Conservation (phyloP, 2,888 invertebrate species). For the Epistrophe grossulariae region DNA sequence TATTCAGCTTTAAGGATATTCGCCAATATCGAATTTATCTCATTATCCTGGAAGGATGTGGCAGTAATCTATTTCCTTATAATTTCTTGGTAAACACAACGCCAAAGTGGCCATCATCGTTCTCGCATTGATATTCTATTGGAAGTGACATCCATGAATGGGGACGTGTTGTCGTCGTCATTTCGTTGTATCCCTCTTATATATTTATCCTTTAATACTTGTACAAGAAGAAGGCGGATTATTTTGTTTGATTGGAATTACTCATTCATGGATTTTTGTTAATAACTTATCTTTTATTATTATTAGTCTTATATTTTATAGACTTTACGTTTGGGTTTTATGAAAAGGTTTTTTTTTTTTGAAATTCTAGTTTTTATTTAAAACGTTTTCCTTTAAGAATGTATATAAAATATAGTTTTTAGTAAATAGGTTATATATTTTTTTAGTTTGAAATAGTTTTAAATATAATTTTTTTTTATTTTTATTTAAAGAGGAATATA, state of each 20-base stretch:
- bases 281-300: slow-evolving; percentile 45
- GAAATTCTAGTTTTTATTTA: neutral
- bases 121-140: slow-evolving; percentile 66
- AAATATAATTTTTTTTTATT: slow-evolving; percentile 5
- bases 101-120: slow-evolving; percentile 67
- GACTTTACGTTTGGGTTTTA: neutral
- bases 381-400: no score
- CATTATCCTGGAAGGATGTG: slow-evolving; percentile 72
- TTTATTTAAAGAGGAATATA: slow-evolving; percentile 6
- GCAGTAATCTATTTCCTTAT: slow-evolving; percentile 74
- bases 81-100: slow-evolving; percentile 70
- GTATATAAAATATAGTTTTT: no score
- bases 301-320: slow-evolving; percentile 34
- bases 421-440: neutral
- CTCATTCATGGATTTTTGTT: slow-evolving; percentile 37
- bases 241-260: slow-evolving; percentile 70
- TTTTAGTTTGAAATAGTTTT: slow-evolving; percentile 38
- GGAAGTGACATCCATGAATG: slow-evolving; percentile 20
- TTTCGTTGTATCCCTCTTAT: slow-evolving; percentile 12
- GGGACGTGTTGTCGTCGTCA: neutral
- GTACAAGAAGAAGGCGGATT: slow-evolving; percentile 49
- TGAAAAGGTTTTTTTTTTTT: neutral
- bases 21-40: slow-evolving; percentile 71
- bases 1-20: slow-evolving; percentile 42
- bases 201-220: slow-evolving; percentile 47